Conservation (phyloP, 2,113 vertebrate genomes). For the Pseudopipra pipra region DNA sequence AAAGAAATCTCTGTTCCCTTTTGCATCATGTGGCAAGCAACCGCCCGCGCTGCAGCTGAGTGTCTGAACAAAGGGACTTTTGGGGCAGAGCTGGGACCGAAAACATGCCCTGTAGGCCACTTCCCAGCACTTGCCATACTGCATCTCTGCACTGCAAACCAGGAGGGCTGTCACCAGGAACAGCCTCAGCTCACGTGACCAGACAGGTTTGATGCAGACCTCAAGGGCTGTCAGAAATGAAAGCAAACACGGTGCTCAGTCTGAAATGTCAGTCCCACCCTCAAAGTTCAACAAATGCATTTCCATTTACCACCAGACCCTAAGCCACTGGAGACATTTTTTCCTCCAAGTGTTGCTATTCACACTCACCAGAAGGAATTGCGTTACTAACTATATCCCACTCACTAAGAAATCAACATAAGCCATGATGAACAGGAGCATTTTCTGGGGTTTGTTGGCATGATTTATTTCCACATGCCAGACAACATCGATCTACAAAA, state of each 20-base stretch:
- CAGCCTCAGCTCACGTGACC: fast-evolving
- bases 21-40: not conserved
- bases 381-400: not conserved
- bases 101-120: not conserved
- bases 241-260: fast-evolving
- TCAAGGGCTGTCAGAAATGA: not conserved
- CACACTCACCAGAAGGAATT: not conserved
- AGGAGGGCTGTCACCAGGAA: not conserved
- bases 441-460: not conserved
- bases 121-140: not conserved
- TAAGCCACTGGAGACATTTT: not conserved
- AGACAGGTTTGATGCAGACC: not conserved
- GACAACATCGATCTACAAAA: not conserved
- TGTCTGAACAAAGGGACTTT: conserved; percentile 47
- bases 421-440: not conserved
- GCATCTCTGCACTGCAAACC: not conserved
- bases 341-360: not conserved
- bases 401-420: not conserved
- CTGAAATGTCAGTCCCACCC: not conserved
- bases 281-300: not conserved
- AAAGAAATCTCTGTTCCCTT: conserved; percentile 61
- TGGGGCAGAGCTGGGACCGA: conserved; percentile 20
- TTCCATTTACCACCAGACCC: not conserved
- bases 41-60: not conserved
- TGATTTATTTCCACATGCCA: not conserved